These are phyloP conservation scores for Campylomormyrus tamandua DNA, from an alignment of 2,113 vertebrate genomes.

Conservation along the genomic window DNA sequence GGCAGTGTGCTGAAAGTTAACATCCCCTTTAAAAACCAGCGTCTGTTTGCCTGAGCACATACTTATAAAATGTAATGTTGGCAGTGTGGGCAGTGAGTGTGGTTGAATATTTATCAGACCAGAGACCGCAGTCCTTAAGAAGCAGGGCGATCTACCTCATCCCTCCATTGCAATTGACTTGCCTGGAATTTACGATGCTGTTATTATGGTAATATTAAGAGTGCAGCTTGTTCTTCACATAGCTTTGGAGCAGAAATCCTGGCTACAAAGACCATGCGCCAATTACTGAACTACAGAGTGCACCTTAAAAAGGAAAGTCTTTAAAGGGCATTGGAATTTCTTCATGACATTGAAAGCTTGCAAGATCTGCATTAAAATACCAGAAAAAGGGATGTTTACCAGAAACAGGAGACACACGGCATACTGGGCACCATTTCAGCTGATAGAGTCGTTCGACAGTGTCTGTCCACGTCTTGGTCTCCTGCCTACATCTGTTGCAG, in stretches of 20 bases:
- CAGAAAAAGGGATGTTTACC: not conserved
- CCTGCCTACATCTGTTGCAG: not conserved
- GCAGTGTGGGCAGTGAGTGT: not conserved
- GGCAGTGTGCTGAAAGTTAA: not conserved
- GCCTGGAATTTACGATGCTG: not conserved
- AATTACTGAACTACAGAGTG: not conserved
- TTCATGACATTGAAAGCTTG: not conserved
- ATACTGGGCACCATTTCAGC: not conserved
- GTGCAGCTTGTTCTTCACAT: not conserved
- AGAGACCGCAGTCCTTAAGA: not conserved
- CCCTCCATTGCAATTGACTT: not conserved
- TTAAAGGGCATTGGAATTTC: not conserved
- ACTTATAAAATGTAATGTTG: not conserved
- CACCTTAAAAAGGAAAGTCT: not conserved
- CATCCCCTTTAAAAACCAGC: not conserved
- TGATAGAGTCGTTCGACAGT: not conserved
- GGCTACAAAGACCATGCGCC: not conserved
- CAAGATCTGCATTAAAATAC: not conserved
- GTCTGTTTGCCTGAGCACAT: not conserved
- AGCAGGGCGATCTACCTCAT: not conserved
- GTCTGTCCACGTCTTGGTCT: not conserved
- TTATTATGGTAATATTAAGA: constrained; percentile 4
- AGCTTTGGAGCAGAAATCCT: not conserved
- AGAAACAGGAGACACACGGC: not conserved
- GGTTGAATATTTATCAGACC: not conserved